Evolutionary conservation across 53 echinoderm and acorn worm species (phyloP).

Genomic region (Actinopyga echinites): DNA sequence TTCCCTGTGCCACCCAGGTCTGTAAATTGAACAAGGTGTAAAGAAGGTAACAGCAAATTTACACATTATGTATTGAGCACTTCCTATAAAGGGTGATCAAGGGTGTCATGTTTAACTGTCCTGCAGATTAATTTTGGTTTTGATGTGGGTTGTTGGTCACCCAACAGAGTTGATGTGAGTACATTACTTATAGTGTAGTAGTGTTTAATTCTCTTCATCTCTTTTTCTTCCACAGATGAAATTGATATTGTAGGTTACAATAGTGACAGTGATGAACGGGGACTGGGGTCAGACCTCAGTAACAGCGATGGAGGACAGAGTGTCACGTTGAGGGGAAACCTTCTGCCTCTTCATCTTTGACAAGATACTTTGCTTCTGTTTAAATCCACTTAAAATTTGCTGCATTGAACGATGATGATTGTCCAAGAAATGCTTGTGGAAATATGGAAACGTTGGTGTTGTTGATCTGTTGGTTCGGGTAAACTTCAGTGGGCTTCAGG

Average conservation of each 20-base stretch:
- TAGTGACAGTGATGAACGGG: conserved; percentile 88
- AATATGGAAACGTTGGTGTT: no score
- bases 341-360: conserved; percentile 12
- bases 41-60: not conserved
- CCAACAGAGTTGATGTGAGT: no score
- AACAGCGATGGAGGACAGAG: conserved; percentile 83
- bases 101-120: no score
- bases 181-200: no score
- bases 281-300: conserved; percentile 73
- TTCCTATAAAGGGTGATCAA: no score
- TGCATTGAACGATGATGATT: conserved; percentile 11
- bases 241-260: conserved; percentile 98
- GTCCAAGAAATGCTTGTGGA: not conserved
- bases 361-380: not conserved
- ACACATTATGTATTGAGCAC: no score
- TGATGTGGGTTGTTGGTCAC: not conserved
- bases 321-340: conserved; percentile 58
- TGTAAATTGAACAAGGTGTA: no score
- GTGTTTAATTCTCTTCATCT: no score
- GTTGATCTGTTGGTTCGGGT: no score
- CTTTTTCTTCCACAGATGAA: conserved; percentile 70
- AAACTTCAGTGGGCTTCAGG: no score
- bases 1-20: no score
- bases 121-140: no score
- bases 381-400: conserved; percentile 34